Base-by-base conservation (phyloP, 1,140 invertebrate genomes). In the Eurosta solidaginis region DNA sequence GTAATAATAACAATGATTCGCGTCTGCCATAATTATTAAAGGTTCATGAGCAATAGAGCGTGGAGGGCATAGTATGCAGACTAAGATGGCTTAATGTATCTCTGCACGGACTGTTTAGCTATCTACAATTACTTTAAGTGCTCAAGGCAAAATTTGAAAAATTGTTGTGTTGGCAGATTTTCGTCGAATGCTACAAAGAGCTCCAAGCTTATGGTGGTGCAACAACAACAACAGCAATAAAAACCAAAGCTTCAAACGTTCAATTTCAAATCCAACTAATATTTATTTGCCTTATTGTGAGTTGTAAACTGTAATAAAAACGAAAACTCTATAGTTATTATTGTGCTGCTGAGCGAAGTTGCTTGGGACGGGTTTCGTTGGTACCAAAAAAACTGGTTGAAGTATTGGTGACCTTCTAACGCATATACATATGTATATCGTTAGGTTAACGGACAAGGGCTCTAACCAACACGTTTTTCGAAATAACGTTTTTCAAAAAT, bases 1-100 rank as follows among this genome's bases (percentile, higher is more conserved):
- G 59, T 36, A 20, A 33, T n/a, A n/a, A n/a, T 33, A 68, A 27
- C 33, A 40, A 20, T 68, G 59, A 29, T n/a, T 68, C 59, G 33
- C 59, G 59, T 68, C 59, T 68, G 27, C 59, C 59, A 40, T 68
- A 40, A 68, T 68, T 68, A 68, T 40, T 68, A 68, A 68, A n/a
- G n/a, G n/a, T 68, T n/a, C 7, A 68, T 68, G 33, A n/a, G n/a
- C 36, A 20, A 40, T n/a, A 20, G 59, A 1, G 59, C n/a, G 7
- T 20, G 17, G 17, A 40, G 59, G 59, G n/a, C n/a, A n/a, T n/a
- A n/a, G n/a, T n/a, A n/a, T 36, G 59, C 33, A 25, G 54, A 17
- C 10, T 17, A 17, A n/a, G 12, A 22, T 68, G 3, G 59, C 6
- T 36, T 4, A 3, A 33, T n/a, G 33, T 17, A 22, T 20, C 7